Conservation (phyloP, 2,888 invertebrate genomes). For the Diplazon laetatorius region DNA sequence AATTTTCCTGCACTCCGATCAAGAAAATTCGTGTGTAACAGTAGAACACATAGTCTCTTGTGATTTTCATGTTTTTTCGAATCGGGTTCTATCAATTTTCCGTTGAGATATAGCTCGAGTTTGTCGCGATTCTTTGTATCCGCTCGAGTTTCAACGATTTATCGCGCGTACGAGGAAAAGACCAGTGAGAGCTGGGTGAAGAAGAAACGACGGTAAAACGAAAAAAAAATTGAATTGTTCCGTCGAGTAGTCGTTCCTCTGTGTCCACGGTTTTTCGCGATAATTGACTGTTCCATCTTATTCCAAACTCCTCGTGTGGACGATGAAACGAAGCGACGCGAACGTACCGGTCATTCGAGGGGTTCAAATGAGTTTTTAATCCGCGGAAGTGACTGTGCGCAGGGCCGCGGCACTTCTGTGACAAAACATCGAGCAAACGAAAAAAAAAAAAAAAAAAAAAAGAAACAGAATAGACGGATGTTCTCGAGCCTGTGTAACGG, state of each 20-base stretch:
- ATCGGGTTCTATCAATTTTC: too few relatives aligned
- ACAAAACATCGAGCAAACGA: constrained; percentile 21
- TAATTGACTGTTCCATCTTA: constrained; percentile 44
- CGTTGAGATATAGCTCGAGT: too few relatives aligned
- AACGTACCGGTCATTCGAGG: constrained; percentile 13
- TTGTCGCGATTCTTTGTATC: too few relatives aligned
- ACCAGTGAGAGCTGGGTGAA: not conserved
- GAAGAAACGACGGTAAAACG: not conserved
- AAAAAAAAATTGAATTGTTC: constrained; percentile 42
- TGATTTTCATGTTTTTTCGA: too few relatives aligned
- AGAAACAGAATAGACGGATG: not conserved
- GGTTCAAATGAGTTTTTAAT: constrained; percentile 64
- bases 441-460: constrained; percentile 26
- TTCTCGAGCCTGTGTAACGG: too few relatives aligned
- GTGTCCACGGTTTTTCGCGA: constrained; percentile 33
- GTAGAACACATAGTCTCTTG: too few relatives aligned
- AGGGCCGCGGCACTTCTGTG: constrained; percentile 47
- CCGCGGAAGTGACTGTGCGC: constrained; percentile 55
- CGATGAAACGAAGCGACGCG: constrained; percentile 24
- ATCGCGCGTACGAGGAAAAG: not conserved
- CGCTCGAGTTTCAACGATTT: too few relatives aligned
- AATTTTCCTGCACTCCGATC: too few relatives aligned
- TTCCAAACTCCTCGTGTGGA: constrained; percentile 25
- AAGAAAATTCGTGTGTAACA: too few relatives aligned
- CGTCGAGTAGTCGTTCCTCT: constrained; percentile 30